Percentiles rank a stretch among this genome's conserved stretches.
Evolutionary conservation across 2,797 vertebrate genomes (phyloP).

Genomic region (Cyprinella venusta): DNA sequence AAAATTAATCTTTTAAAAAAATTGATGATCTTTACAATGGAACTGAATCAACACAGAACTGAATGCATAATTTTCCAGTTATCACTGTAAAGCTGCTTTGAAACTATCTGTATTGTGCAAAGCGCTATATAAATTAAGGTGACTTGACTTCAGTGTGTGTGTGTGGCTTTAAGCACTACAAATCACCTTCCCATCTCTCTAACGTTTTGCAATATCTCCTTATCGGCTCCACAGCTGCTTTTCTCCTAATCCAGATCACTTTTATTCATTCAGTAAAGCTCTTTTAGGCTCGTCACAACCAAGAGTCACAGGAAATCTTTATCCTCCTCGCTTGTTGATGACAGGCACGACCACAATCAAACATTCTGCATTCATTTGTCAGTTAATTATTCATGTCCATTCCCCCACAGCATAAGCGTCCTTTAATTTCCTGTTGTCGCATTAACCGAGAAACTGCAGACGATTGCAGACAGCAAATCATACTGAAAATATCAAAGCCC

Average conservation of each 20-base stretch:
- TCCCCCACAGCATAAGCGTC: constrained; percentile 14
- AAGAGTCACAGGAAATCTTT: background rate
- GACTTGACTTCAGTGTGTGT: too few relatives aligned
- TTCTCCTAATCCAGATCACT: constrained; percentile 13
- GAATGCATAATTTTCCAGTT: too few relatives aligned
- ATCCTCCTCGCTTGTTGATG: constrained; percentile 15
- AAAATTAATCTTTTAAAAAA: too few relatives aligned
- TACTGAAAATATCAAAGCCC: constrained; percentile 20
- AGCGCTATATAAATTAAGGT: too few relatives aligned
- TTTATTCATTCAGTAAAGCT: constrained; percentile 28
- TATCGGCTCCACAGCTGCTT: constrained; percentile 12
- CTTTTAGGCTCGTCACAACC: constrained; percentile 9
- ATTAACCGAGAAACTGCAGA: constrained; percentile 16
- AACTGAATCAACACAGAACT: too few relatives aligned
- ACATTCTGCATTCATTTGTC: constrained; percentile 9
- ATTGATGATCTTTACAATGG: too few relatives aligned
- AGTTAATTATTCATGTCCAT: constrained; percentile 37
- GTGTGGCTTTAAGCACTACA: constrained; percentile 1
- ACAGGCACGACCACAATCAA: constrained; percentile 8
- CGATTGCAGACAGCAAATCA: background rate
- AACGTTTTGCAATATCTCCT: constrained; percentile 6
- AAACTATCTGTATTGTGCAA: too few relatives aligned
- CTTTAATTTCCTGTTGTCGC: constrained; percentile 20
- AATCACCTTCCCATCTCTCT: background rate
- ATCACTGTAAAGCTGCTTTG: too few relatives aligned